A percentile compares a stretch with the other conserved stretches of the same genome.
phyloP scores from a whole-genome alignment of 2,797 vertebrate genomes.

The Nannoperca australis region DNA sequence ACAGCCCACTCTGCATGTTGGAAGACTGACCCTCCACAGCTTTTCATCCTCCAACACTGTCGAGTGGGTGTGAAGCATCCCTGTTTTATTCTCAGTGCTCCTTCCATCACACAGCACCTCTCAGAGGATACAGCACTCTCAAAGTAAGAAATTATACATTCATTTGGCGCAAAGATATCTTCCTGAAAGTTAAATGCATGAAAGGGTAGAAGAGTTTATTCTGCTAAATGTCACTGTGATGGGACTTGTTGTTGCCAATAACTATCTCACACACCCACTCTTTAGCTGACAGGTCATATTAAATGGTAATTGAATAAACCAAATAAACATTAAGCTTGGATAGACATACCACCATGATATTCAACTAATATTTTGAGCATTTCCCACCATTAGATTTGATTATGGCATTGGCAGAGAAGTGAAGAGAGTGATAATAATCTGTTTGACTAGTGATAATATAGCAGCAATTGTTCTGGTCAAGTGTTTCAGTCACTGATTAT shows the following conservation, averaged over 20 bases:
- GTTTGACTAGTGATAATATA: background rate
- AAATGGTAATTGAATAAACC: constrained; percentile 34
- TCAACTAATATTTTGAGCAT: background rate
- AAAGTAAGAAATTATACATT: constrained; percentile 38
- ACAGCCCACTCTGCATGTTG: constrained; percentile 79
- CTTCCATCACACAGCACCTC: constrained; percentile 49
- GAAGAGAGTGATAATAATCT: background rate
- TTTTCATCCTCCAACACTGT: constrained; percentile 73
- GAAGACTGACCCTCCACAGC: constrained; percentile 66
- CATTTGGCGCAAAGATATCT: constrained; percentile 14
- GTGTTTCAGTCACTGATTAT: constrained; percentile 1
- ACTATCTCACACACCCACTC: constrained; percentile 21
- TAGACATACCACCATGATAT: background rate
- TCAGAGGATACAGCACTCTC: constrained; percentile 20
- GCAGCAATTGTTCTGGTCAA: background rate
- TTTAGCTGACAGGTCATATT: constrained; percentile 22
- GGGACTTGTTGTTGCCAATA: constrained; percentile 12
- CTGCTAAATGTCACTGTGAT: constrained; percentile 27
- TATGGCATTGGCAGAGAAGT: background rate
- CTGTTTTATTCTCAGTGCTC: constrained; percentile 60
- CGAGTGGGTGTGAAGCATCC: constrained; percentile 73
- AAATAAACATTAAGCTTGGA: constrained; percentile 5
- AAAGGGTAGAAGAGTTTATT: constrained; percentile 9
- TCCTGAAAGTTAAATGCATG: constrained; percentile 21
- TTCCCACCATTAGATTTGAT: background rate